Base-by-base conservation (phyloP, 2,888 invertebrate genomes). In the Elegia similella region DNA sequence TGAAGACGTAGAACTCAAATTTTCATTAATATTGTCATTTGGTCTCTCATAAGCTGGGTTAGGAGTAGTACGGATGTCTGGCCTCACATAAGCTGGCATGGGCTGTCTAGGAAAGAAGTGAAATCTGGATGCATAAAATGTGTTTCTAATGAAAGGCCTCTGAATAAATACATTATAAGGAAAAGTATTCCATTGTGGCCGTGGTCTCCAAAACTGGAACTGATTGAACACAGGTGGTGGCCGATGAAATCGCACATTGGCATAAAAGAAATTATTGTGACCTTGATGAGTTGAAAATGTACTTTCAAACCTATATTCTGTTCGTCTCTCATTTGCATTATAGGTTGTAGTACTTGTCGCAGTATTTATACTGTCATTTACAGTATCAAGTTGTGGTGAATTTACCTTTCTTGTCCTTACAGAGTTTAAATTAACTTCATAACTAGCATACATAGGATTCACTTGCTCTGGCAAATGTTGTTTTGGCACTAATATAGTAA, bases 401-500 rank as follows among this genome's bases (percentile, higher is more conserved):
- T 56, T 66, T 6, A 44, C 42, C n/a, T 63, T 59, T 61, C 69
- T 80, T 8, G 62, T 68, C 57, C 62, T 69, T 10, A 88, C 62
- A 55, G 66, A 72, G 12, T 74, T 64, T 23, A 88, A 34, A 68
- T 88, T 81, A 1, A 90, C 55, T 2, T 68, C 66, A 66, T 87
- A 88, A n/a, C 59, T 62, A 7, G 73, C 59, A 54, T 81, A 81
- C 57, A 77, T 81, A n/a, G 86, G 70, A 56, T 70, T 74, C 53
- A 89, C 70, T 63, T 81, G 82, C 60, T 75, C 67, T 7, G 90
- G 90, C 55, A 89, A 64, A 52, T 69, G 72, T 55, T 73, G 58
- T 58, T 78, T 73, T 1, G 90, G 88, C 6, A 73, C 77, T 52
- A 76, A 77, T 0, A 88, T 57, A 23, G 72, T 73, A 1, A 83